Conservation (phyloP, 2,113 vertebrate species). For the Melospiza melodia region DNA sequence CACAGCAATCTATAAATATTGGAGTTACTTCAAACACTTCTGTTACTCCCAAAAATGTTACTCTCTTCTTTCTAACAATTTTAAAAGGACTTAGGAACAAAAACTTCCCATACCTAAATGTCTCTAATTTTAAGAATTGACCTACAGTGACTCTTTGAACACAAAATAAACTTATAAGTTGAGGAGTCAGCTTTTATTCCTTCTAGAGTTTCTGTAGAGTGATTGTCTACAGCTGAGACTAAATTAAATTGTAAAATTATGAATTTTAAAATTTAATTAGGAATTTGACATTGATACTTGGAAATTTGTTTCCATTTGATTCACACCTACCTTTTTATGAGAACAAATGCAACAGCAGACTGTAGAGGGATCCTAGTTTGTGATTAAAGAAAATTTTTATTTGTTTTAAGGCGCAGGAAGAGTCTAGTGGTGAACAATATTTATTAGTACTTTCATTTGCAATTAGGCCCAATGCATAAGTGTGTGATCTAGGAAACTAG, state of each 20-base stretch:
- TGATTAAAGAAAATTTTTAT: background rate
- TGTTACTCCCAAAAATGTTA: background rate
- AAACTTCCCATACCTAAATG: rapidly evolving
- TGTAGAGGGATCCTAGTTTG: background rate
- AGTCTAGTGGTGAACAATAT: background rate
- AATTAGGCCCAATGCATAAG: background rate
- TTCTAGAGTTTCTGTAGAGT: background rate
- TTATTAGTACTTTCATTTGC: background rate
- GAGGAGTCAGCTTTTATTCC: background rate
- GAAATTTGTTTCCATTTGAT: background rate
- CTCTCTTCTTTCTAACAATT: background rate
- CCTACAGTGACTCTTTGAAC: background rate
- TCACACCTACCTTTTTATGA: background rate
- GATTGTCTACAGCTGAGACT: background rate
- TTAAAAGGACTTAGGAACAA: background rate
- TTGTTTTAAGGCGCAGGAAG: background rate
- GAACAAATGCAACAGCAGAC: background rate
- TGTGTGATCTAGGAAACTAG: background rate
- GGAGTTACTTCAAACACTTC: background rate
- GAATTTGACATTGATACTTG: background rate
- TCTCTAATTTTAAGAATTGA: background rate
- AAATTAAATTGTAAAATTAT: background rate
- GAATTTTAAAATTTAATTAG: background rate
- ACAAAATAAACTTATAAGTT: background rate
- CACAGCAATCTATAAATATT: background rate